Evolutionary conservation across 2,888 invertebrate genomes (phyloP), one percentile per base, ranked within the genome.

Genomic region (Adelognathus sp.): DNA sequence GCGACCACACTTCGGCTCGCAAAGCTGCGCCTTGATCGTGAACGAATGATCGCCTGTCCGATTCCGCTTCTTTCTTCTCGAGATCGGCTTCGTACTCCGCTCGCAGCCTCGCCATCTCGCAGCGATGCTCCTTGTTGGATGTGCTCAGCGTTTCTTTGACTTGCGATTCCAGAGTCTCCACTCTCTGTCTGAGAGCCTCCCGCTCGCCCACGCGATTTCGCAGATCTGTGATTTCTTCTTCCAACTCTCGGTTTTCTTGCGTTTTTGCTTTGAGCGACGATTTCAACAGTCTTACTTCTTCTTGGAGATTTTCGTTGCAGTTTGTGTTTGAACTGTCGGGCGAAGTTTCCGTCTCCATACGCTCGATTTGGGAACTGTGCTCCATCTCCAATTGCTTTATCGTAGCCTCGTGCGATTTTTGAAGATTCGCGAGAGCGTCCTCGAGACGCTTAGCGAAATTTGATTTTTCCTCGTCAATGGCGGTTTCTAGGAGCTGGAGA

Each of bases 231-330:
- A 95, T 94, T 69, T 94, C 93, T 85, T 94, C 94, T 60, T 95
- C 94, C n/a, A n/a, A n/a, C n/a, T n/a, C n/a, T n/a, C n/a, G n/a
- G 86, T 97, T 94, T 92, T 98, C 97, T 11, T 95, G 94, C 89
- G 96, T 96, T 88, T 96, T 96, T 89, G 98, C 92, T 86, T 98
- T 97, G 80, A 98, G 92, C 6, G 98, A 98, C 31, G 95, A 95
- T 82, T 96, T 94, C 71, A 98, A 92, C 41, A 97, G 97, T 83
- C 95, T 95, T 1, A 96, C 94, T 91, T 96, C 95, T 82, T 94
- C 94, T 86, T 94, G 93, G 36, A 95, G 85, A 87, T 52, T 76
- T 58, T 63, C 61, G 44, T 67, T 52, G 5, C 50, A 6, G 7
- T 27, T 56, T 7, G 61, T 54, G 36, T 36, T 31, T 54, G 46